Percentiles rank a stretch among this genome's conserved stretches.
Conservation (phyloP, 2,797 vertebrate genomes). For the Forpus xanthops region DNA sequence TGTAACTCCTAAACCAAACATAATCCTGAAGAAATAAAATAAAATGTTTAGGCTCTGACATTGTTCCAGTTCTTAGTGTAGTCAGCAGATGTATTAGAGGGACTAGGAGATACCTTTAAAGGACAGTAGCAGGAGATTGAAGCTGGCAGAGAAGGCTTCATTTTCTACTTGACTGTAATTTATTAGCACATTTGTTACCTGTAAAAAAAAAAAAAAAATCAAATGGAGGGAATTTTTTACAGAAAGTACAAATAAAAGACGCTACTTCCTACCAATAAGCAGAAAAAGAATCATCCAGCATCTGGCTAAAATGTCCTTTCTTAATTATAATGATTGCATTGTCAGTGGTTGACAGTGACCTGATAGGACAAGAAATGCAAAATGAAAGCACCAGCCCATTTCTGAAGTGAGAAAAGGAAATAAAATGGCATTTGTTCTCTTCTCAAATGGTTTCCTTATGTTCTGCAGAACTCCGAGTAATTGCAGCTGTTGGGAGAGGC, state of each 20-base stretch:
- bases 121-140: not conserved
- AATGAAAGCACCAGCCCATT: not conserved
- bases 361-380: not conserved
- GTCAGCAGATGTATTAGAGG: not conserved
- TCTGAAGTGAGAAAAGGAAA: not conserved
- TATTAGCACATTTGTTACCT: not conserved
- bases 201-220: not conserved
- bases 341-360: not conserved
- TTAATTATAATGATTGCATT: not conserved
- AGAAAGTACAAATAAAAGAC: not conserved
- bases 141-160: not conserved
- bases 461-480: constrained; percentile 60
- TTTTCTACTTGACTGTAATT: not conserved
- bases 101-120: constrained; percentile 10
- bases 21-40: not conserved
- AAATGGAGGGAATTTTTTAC: not conserved
- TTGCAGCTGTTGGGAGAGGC: constrained; percentile 31
- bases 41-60: not conserved
- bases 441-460: constrained; percentile 86
- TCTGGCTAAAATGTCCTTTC: not conserved
- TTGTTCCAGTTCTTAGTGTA: not conserved
- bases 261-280: not conserved
- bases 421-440: constrained; percentile 78
- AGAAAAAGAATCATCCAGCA: not conserved
- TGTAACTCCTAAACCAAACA: not conserved